Conservation (phyloP, 2,113 vertebrate species). For the Sclerurus mexicanus region DNA sequence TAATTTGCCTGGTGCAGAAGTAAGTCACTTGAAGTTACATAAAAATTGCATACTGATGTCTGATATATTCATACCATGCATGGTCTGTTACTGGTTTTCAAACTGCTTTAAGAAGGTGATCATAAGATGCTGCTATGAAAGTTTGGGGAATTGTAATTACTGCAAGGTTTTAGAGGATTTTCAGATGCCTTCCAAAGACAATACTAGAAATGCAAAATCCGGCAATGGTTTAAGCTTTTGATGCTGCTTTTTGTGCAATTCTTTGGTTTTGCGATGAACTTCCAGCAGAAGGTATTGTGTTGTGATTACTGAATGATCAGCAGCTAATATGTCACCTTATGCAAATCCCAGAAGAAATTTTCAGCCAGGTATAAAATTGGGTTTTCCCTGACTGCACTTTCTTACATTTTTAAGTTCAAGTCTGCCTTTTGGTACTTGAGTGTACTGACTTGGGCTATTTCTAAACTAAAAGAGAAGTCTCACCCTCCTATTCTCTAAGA, state of each 20-base stretch:
- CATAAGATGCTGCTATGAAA: accelerated
- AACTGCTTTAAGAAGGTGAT: accelerated
- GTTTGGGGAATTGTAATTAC: neutral
- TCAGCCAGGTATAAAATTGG: neutral
- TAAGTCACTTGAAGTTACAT: neutral
- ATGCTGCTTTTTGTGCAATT: neutral
- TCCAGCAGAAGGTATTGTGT: neutral
- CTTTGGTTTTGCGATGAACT: neutral
- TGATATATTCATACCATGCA: accelerated
- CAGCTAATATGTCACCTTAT: accelerated
- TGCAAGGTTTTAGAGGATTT: neutral
- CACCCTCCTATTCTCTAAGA: neutral
- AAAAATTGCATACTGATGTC: accelerated
- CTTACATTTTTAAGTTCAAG: accelerated
- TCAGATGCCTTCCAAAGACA: neutral
- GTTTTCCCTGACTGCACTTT: accelerated
- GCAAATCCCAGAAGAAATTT: neutral
- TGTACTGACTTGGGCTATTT: neutral
- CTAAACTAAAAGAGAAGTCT: neutral
- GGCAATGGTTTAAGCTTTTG: neutral
- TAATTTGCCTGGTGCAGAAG: neutral
- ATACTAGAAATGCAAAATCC: neutral
- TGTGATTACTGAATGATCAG: neutral
- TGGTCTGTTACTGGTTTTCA: neutral
- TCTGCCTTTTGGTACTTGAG: neutral